Base-by-base conservation (phyloP, 2,888 invertebrate species). In the Thecocarcelia acutangulata region DNA sequence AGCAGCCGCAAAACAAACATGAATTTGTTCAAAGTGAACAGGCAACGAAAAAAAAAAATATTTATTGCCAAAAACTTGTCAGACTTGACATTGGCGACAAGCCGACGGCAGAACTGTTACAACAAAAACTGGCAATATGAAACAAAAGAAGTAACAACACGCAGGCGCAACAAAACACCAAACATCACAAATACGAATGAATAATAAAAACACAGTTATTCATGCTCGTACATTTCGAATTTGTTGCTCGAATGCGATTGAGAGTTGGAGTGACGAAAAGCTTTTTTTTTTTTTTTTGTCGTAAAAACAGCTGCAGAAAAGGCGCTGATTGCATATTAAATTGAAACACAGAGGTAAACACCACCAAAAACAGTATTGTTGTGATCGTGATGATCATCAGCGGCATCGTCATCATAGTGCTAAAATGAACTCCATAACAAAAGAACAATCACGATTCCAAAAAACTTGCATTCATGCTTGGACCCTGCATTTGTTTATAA, bases 81-180 rank as follows among this genome's bases (percentile, higher is more conserved):
- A 82, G 78, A 82, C 82, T 78, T 82, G 82, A 82, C 82, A 82
- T 82, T 82, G 82, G 78, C 82, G 78, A 82, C 82, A 82, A 70
- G 66, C 64, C 73, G 82, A 74, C 82, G 78, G 59, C 69, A 82
- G 40, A 78, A 66, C 52, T 74, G 69, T 77, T n/a, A 76, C 73
- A 82, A 76, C 76, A 69, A 74, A 74, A 52, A 63, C 73, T 79
- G 66, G 59, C 78, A 64, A 58, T 44, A 42, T 52, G 74, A 81
- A 42, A 28, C 40, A 17, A 63, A 46, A 44, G 19, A 64, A n/a
- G 59, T 19, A 66, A 50, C 21, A 72, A 56, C 15, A 66, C 76
- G 81, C 81, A 81, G 72, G 81, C 81, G 76, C 72, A 81, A 15
- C 58, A 8, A 50, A 48, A 12, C 42, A 19, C 12, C 58, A 52